Percentiles rank a stretch among this genome's conserved stretches.
These are phyloP conservation scores for Hippopotamyrus pictus DNA, from an alignment of 2,797 vertebrate species.

Conservation along the genomic window DNA sequence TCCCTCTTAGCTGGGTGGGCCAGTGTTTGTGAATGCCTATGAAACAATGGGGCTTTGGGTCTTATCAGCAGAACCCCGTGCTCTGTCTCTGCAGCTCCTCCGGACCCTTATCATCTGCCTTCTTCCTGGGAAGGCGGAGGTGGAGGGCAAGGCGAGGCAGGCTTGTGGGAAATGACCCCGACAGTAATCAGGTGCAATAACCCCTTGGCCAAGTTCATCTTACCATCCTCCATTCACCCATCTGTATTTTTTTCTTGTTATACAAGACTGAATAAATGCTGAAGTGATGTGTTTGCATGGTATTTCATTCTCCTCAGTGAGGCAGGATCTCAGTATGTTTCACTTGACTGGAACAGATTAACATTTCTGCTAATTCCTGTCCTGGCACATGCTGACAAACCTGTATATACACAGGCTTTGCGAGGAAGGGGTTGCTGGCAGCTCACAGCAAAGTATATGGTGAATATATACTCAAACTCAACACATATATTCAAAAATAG, in stretches of 20 bases:
- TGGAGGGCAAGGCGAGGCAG: not conserved
- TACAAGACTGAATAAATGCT: not conserved
- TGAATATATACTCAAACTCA: not conserved
- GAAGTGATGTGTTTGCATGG: not conserved
- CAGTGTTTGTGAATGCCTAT: constrained; percentile 28
- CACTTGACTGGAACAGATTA: not conserved
- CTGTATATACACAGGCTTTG: not conserved
- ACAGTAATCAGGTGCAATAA: not conserved
- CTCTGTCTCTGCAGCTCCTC: constrained; percentile 48
- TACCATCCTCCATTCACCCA: not conserved
- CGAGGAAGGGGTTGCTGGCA: not conserved
- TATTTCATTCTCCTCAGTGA: not conserved
- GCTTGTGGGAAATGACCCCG: not conserved
- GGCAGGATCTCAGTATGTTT: not conserved
- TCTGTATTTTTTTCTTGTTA: not conserved
- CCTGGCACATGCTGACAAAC: not conserved
- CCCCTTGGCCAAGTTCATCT: not conserved
- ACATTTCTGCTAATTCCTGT: not conserved
- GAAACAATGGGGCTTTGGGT: constrained; percentile 55
- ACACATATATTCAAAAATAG: not conserved
- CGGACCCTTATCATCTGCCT: constrained; percentile 30
- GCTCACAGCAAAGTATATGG: not conserved
- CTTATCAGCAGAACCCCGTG: constrained; percentile 53
- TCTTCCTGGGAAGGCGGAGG: not conserved
- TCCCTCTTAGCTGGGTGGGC: constrained; percentile 20